Evolutionary conservation across 2,797 vertebrate species (phyloP).

Genomic region (Lithobates sylvaticus): DNA sequence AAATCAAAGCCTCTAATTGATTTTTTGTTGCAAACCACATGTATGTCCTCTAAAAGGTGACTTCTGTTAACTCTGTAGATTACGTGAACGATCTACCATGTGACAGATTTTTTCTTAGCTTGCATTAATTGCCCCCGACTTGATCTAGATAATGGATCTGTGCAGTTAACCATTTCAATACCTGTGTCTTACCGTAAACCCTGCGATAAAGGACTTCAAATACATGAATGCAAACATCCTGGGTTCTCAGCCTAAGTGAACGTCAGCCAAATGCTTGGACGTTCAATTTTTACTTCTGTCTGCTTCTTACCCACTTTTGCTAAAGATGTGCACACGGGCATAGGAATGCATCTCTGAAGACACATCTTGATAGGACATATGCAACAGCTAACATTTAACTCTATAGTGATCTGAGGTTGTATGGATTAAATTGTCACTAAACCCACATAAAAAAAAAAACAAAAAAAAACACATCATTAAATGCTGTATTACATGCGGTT

Average conservation of each 20-base stretch:
- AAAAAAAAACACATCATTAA: no score
- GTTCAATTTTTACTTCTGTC: background rate
- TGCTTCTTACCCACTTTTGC: background rate
- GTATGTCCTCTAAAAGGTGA: slow-evolving; percentile 9
- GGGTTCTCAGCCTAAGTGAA: background rate
- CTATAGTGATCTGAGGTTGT: background rate
- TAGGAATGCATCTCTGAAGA: background rate
- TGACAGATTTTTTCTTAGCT: background rate
- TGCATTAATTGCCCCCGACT: background rate
- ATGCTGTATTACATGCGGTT: no score
- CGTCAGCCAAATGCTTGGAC: background rate
- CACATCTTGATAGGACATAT: background rate
- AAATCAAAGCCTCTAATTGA: slow-evolving; percentile 6
- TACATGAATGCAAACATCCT: background rate
- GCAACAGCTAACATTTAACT: background rate
- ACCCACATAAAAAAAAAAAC: no score
- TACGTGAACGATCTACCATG: background rate
- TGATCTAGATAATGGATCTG: background rate
- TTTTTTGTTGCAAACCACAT: background rate
- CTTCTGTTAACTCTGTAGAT: background rate
- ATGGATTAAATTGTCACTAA: no score
- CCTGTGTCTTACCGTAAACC: background rate
- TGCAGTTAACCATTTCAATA: background rate
- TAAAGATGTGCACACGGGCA: background rate
- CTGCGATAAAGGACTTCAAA: background rate